phyloP scores from a whole-genome alignment of 2,797 vertebrate species.

The Macroramphosus scolopax region DNA sequence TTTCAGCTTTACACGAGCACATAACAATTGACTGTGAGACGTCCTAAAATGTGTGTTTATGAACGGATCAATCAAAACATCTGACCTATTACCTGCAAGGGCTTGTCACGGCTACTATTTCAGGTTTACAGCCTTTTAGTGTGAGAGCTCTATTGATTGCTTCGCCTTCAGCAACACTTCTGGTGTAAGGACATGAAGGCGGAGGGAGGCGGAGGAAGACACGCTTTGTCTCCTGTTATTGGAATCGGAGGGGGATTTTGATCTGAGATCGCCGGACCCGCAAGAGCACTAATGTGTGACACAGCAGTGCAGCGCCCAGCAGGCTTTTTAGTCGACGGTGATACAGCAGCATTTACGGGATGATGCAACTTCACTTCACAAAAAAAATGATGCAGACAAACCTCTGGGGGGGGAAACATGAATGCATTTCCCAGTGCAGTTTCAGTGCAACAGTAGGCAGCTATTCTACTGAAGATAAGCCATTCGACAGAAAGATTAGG shows the following conservation, averaged over 20 bases:
- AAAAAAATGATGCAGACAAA: too few relatives aligned
- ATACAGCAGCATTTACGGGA: constrained; percentile 19
- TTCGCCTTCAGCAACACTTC: constrained; percentile 65
- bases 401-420: too few relatives aligned
- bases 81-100: constrained; percentile 73
- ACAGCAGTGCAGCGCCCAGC: constrained; percentile 1
- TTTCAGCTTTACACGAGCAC: constrained; percentile 36
- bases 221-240: constrained; percentile 42
- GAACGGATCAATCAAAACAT: constrained; percentile 71
- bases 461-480: not conserved
- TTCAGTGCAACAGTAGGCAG: too few relatives aligned
- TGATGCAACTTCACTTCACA: constrained; percentile 1
- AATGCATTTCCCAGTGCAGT: too few relatives aligned
- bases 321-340: constrained; percentile 4
- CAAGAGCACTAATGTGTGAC: constrained; percentile 33
- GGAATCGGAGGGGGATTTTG: constrained; percentile 43
- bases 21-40: constrained; percentile 42
- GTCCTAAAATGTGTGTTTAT: constrained; percentile 67
- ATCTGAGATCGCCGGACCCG: constrained; percentile 27
- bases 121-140: constrained; percentile 72
- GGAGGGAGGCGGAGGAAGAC: constrained; percentile 18
- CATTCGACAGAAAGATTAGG: too few relatives aligned
- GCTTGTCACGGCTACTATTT: constrained; percentile 73
- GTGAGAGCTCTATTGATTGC: constrained; percentile 70
- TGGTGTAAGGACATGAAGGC: constrained; percentile 49